Evolutionary conservation across 2,797 vertebrate genomes (phyloP), one percentile per base, ranked within the genome.

Genomic region (Takifugu rubripes): DNA sequence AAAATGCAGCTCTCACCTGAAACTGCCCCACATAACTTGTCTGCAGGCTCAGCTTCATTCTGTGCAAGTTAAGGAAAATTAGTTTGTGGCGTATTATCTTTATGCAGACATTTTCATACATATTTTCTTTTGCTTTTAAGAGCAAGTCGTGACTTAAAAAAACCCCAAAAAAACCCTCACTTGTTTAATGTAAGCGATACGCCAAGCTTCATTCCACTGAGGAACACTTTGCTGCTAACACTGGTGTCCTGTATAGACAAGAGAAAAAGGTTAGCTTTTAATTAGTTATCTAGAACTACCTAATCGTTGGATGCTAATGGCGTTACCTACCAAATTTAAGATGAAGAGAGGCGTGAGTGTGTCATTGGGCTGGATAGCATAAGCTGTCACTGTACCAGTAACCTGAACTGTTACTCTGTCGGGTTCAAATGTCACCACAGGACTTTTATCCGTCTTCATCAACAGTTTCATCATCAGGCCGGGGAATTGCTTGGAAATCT

Each of bases 1-100:
- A 42, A 42, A 57, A 51, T 0, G 7, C 21, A 24, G 33, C 25
- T 49, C 72, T 74, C 70, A 92, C 91, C 87, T 85, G 68, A 70
- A 93, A 91, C 0, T 81, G 68, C 65, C 91, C 91, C 24, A 93
- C 90, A 3, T 90, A 40, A 52, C 87, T 92, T 6, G 64, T 84
- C 54, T 5, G 61, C 66, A 92, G 52, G 51, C 83, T 83, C 82
- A 92, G 64, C 52, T 53, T 54, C 66, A 91, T 54, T 65, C 91
- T 93, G 73, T 72, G 50, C 29, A 78, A 83, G 74, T 55, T 3
- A 71, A 60, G 48, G n/a, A 59, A 48, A 61, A 77, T 83, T 57
- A 63, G 16, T 50, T 29, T 0, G 36, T 58, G 46, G 72, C 16
- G 14, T 57, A 7, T 45, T 45, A 7, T 61, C 26, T 65, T 40